phyloP scores from a whole-genome alignment of 2,797 vertebrate species.

The Megalops cyprinoides region DNA sequence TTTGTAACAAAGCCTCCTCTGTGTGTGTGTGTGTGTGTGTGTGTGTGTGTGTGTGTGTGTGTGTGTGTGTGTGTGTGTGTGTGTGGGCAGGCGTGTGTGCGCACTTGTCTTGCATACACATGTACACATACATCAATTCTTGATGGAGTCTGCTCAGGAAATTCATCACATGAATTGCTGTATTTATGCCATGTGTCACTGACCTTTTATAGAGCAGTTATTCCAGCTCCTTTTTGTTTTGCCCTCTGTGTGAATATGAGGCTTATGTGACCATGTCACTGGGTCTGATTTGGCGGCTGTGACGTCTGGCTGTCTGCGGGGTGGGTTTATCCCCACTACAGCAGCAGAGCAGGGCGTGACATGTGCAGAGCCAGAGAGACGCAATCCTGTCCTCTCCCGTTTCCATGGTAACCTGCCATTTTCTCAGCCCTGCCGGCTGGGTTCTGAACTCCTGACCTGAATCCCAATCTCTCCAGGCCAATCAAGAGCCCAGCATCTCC shows the following conservation, averaged over 20 bases:
- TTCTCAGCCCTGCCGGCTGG: constrained; percentile 7
- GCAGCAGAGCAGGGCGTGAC: neutral
- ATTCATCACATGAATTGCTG: neutral
- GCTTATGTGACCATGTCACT: neutral
- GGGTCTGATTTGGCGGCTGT: neutral
- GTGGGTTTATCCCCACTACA: neutral
- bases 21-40: neutral
- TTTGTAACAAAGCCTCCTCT: constrained; percentile 78
- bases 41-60: neutral
- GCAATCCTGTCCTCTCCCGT: neutral
- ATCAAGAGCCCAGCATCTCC: neutral
- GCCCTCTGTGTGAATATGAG: neutral
- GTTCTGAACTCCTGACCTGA: constrained; percentile 11
- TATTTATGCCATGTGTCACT: neutral
- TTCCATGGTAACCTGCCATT: constrained; percentile 41
- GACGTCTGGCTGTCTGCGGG: constrained; percentile 1
- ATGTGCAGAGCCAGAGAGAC: neutral
- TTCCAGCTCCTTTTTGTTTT: neutral
- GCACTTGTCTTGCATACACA: too few relatives aligned
- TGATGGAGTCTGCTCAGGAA: too few relatives aligned
- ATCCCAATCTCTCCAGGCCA: constrained; percentile 32
- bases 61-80: neutral
- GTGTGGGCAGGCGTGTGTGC: too few relatives aligned
- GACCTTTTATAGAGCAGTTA: neutral
- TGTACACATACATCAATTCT: too few relatives aligned